Base-by-base conservation (phyloP, 2,113 vertebrate genomes). In the Phylloscopus trochiloides region DNA sequence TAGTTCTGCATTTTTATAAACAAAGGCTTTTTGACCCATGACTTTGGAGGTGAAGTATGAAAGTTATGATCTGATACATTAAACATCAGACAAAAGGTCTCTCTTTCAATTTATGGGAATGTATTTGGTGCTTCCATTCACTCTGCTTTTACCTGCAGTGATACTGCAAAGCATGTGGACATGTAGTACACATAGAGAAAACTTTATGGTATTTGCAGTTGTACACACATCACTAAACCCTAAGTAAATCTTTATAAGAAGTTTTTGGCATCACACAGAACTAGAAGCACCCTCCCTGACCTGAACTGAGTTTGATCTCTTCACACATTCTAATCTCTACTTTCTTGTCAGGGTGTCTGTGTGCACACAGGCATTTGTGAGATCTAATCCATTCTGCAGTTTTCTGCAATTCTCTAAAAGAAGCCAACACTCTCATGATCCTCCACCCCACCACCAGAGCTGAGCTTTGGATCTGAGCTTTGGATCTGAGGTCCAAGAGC, bases 371-470 rank as follows among this genome's bases (percentile, higher is more conserved):
- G 40, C 34, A 42, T 54, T 42, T 65, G 7, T 32, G 52, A 65
- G 12, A 70, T 7, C 45, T 42, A 28, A 90, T 55, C n/a, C 25
- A 21, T 10, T 12, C 1, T 67, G 42, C 22, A 66, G 17, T 74
- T 19, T 19, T 18, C 74, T 54, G 40, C 28, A 29, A 18, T 34
- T 48, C 25, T 74, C 66, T 34, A 48, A 21, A 67, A 86, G 18
- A 0, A 71, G 43, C 7, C 61, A 70, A 57, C 3, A 3, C 18
- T 20, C 14, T 67, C 1, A 0, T 2, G 3, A 84, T 4, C 42
- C 21, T 61, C n/a, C 36, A 50, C 8, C 12, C 40, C 47, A 62
- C 3, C 31, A 40, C 14, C 32, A 72, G 14, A 76, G 24, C 13
- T 20, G 10, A 72, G 21, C 32, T n/a, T 48, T n/a, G 73, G 42